These are phyloP conservation scores for Hylaea fasciaria DNA, from an alignment of 2,888 invertebrate species.

Conservation along the genomic window DNA sequence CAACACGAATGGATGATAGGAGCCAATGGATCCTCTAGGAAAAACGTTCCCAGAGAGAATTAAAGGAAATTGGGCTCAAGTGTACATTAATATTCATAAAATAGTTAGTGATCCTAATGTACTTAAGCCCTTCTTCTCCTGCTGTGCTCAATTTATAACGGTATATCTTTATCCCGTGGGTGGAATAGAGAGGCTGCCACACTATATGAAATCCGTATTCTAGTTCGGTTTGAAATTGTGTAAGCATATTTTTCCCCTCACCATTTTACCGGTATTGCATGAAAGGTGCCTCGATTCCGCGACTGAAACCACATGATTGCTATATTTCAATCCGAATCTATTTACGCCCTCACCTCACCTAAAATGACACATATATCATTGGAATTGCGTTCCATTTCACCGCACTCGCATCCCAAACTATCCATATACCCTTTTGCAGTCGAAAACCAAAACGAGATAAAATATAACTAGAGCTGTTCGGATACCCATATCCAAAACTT, in stretches of 20 bases:
- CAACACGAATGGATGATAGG: background rate
- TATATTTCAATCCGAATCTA: conserved; percentile 27
- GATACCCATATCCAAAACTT: too few species aligned
- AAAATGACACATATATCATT: conserved; percentile 21
- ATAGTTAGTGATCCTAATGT: conserved; percentile 12
- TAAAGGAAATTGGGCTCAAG: conserved; percentile 16
- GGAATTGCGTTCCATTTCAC: conserved; percentile 18
- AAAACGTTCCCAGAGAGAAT: conserved; percentile 1
- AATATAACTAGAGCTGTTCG: conserved; percentile 36
- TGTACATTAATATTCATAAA: conserved; percentile 23
- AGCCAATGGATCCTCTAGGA: conserved; percentile 6
- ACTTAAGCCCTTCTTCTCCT: background rate
- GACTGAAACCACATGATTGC: conserved; percentile 3
- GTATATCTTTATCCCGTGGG: background rate
- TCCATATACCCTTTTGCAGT: conserved; percentile 45
- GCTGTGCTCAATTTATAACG: background rate
- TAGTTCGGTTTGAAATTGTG: background rate
- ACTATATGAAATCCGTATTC: too few species aligned
- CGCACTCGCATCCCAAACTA: conserved; percentile 32
- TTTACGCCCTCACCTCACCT: conserved; percentile 23
- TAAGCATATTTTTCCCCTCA: background rate
- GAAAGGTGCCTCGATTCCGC: conserved; percentile 6
- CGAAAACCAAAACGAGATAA: conserved; percentile 54
- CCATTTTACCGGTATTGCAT: background rate
- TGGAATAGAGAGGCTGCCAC: too few species aligned